Percentiles rank a stretch among this genome's conserved stretches.
phyloP scores from a whole-genome alignment of 1,140 invertebrate species.

The Hirudo medicinalis region DNA sequence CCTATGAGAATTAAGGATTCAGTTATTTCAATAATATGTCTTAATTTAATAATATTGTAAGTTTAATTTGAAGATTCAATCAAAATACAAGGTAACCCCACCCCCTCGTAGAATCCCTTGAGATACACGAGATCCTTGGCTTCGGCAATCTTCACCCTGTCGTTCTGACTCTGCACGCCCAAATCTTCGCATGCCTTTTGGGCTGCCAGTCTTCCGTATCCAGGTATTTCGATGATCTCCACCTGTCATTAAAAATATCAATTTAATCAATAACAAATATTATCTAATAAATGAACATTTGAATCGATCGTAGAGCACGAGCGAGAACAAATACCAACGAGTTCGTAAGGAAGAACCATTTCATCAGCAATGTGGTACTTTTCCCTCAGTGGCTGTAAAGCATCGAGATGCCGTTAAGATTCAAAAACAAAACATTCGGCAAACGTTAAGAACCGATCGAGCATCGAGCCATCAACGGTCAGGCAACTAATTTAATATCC shows the following conservation, averaged over 20 bases:
- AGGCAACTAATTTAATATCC: not conserved
- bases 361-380: constrained; percentile 84
- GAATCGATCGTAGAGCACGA: no score
- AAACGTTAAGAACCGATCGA: no score
- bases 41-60: not conserved
- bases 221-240: constrained; percentile 82
- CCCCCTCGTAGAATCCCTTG: constrained; percentile 89
- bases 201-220: constrained; percentile 70
- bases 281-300: no score
- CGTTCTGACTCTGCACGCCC: constrained; percentile 95
- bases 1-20: constrained; percentile 30
- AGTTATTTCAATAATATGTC: not conserved
- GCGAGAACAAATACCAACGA: constrained; percentile 49
- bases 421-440: not conserved
- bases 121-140: constrained; percentile 90
- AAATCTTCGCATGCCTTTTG: constrained; percentile 70
- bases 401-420: not conserved
- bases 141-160: constrained; percentile 77
- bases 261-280: not conserved
- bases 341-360: constrained; percentile 74
- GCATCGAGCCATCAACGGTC: not conserved
- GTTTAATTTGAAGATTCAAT: constrained; percentile 7
- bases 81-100: constrained; percentile 27
- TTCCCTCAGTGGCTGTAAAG: constrained; percentile 60
- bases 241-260: constrained; percentile 45